These are phyloP conservation scores for Leptestheria dahalacensis DNA, from an alignment of 1,140 invertebrate species.

Conservation along the genomic window DNA sequence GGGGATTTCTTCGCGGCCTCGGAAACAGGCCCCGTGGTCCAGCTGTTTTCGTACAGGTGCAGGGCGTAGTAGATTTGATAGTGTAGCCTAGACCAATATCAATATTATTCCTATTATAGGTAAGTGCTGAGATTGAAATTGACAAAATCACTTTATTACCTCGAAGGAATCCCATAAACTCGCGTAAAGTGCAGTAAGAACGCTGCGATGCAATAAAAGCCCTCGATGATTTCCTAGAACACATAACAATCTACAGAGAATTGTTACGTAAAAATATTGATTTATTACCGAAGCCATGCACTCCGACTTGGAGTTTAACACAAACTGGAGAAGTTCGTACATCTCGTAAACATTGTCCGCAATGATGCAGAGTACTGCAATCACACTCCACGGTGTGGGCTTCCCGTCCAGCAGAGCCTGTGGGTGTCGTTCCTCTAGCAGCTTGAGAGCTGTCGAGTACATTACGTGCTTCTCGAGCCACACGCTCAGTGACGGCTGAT, in stretches of 20 bases:
- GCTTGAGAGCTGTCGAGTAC: neutral
- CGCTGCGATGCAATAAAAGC: neutral
- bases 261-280: neutral
- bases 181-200: neutral
- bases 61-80: conserved; percentile 4
- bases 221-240: neutral
- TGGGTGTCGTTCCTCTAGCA: neutral
- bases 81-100: neutral
- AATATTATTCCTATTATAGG: neutral
- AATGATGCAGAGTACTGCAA: neutral
- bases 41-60: conserved; percentile 5
- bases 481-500: neutral
- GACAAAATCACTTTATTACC: neutral
- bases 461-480: neutral
- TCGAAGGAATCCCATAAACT: conserved; percentile 1
- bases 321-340: neutral
- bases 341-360: neutral
- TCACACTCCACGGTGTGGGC: conserved; percentile 1
- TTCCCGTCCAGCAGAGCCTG: neutral
- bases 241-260: neutral
- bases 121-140: neutral
- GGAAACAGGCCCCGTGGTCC: neutral
- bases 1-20: neutral
- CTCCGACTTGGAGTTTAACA: neutral
- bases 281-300: conserved; percentile 3